Base-by-base conservation (phyloP, 2,888 invertebrate species). In the Terebella lapidaria region DNA sequence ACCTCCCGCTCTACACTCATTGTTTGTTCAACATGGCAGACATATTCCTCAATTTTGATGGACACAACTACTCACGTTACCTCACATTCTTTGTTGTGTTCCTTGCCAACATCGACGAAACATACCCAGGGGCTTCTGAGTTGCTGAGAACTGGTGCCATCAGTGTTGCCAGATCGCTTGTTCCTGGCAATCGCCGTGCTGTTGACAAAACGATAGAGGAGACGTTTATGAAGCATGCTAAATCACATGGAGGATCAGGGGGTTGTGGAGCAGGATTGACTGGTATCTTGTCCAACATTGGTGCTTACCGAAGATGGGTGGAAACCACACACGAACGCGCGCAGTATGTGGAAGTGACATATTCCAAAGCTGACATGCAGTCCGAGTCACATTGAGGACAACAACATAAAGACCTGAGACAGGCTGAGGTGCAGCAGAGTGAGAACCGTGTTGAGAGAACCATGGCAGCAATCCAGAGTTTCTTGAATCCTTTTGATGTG, bases 261-360 rank as follows among this genome's bases (percentile, higher is more conserved):
- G 35, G 20, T 18, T 52, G 60, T 47, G 63, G 59, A 15, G 28
- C 56, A 42, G 66, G 66, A 51, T 5, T 62, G 22, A 27, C 62
- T 3, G 68, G 68, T 1, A 47, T 67, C 5, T 20, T 54, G 2
- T 30, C 30, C 5, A 67, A 67, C 30, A 59, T 59, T 47, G 35
- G 49, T 45, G 59, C 67, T 2, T 67, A 69, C 47, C 65, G 64
- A 55, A 15, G 67, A 22, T 66, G 64, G 66, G 58, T 60, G 58
- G 45, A 35, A n/a, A 55, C 55, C 28, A 55, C 55, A 29, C 55
- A 55, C 20, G 27, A 53, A 53, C 49, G 20, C 5, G 49, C 49
- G 5, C 15, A 49, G 22, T 49, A 18, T 20, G 18, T 53, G 10
- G 27, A 53, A 25, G 53, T 26, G 10, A 53, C 53, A 10, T 25